These are phyloP conservation scores for Gambusia yucatana DNA, from an alignment of 2,797 vertebrate genomes.

Conservation along the genomic window DNA sequence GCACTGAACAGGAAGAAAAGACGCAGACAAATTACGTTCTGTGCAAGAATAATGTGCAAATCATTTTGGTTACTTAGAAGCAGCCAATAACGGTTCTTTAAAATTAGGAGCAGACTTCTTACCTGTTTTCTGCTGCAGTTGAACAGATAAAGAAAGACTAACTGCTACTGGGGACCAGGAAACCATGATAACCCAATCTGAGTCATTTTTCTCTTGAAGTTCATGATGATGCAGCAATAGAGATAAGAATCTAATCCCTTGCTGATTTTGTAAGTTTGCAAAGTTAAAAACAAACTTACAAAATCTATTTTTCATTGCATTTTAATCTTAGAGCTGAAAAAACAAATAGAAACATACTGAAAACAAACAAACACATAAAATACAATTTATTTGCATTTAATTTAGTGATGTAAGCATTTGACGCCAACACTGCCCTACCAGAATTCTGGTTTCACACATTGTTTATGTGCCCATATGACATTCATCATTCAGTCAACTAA, in stretches of 20 bases:
- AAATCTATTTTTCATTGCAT: neutral
- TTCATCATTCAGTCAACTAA: neutral
- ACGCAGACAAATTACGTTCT: neutral
- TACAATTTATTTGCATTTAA: neutral
- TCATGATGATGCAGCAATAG: conserved; percentile 6
- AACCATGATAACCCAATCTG: neutral
- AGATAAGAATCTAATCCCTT: neutral
- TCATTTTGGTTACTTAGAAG: neutral
- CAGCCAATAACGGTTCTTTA: neutral
- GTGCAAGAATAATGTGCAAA: neutral
- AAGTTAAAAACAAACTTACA: neutral
- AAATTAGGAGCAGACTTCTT: neutral
- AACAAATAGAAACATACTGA: neutral
- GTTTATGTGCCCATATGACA: neutral
- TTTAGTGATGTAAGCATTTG: neutral
- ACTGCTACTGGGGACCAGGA: neutral
- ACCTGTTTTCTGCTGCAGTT: conserved; percentile 40
- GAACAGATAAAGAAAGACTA: neutral
- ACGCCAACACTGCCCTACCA: neutral
- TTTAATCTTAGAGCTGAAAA: neutral
- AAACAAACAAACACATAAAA: neutral
- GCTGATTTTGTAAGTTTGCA: neutral
- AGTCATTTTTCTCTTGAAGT: conserved; percentile 2
- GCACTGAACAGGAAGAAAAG: neutral
- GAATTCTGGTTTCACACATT: neutral